A percentile compares a stretch with the other conserved stretches of the same genome.
Evolutionary conservation across 2,888 invertebrate species (phyloP).

Genomic region (Trissolcus japonicus): DNA sequence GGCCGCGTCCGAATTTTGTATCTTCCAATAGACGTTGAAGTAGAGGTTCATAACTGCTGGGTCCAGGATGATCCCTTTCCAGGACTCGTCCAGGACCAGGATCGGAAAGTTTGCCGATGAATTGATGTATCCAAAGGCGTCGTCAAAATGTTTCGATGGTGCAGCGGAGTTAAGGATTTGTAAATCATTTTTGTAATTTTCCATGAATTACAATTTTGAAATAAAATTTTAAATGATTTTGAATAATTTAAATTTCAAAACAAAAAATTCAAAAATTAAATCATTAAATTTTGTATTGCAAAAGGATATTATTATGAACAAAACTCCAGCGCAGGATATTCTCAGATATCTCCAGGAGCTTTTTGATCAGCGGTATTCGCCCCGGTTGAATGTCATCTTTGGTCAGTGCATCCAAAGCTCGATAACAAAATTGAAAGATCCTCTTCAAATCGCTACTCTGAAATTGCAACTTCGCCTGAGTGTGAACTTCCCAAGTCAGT

Average conservation of each 20-base stretch:
- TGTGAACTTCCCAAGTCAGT: conserved; percentile 91
- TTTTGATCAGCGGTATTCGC: conserved; percentile 81
- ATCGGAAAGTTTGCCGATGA: conserved; percentile 79
- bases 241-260: no score
- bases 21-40: conserved; percentile 89
- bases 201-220: no score
- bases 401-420: conserved; percentile 80
- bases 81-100: conserved; percentile 79
- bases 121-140: conserved; percentile 79
- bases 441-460: conserved; percentile 87
- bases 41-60: conserved; percentile 86
- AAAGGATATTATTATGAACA: conserved; percentile 80
- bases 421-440: conserved; percentile 86
- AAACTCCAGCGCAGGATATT: conserved; percentile 90
- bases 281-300: no score
- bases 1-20: conserved; percentile 84
- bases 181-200: no score
- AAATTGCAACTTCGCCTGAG: conserved; percentile 89
- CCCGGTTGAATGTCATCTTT: conserved; percentile 78
- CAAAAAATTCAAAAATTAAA: no score
- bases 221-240: no score
- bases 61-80: conserved; percentile 87
- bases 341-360: conserved; percentile 87
- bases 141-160: conserved; percentile 83
- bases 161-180: conserved; percentile 60